Evolutionary conservation across 1,140 invertebrate genomes (phyloP).

Genomic region (Macrotrachela quadricornifera): DNA sequence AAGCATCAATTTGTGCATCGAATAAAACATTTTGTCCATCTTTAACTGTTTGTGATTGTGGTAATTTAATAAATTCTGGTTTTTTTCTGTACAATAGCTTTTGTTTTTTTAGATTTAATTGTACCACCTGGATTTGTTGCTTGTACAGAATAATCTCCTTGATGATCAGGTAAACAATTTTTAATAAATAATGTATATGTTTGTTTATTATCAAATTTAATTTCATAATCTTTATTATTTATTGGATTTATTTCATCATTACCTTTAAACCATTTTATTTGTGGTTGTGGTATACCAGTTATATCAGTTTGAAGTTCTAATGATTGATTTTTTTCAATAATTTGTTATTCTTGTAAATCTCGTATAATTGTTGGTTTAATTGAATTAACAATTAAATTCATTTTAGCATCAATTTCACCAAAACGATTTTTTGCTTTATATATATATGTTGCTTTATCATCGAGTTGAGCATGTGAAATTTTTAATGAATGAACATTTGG

Average conservation of each 20-base stretch:
- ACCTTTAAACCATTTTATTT: conserved; percentile 3
- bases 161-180: neutral
- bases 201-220: neutral
- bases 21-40: conserved; percentile 46
- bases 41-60: conserved; percentile 32
- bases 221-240: neutral
- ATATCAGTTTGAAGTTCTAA: neutral
- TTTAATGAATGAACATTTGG: conserved; percentile 2
- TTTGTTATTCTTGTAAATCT: neutral
- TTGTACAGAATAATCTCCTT: neutral
- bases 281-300: neutral
- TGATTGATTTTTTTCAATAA: conserved; percentile 20
- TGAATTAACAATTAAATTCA: no score
- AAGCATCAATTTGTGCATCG: conserved; percentile 49
- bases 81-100: no score
- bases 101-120: neutral
- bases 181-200: neutral
- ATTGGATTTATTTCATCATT: neutral
- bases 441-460: conserved; percentile 24
- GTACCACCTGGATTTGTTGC: conserved; percentile 2
- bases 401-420: conserved; percentile 23
- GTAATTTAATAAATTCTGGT: no score
- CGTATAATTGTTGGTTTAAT: neutral
- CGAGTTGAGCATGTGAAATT: neutral
- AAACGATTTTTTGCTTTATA: conserved; percentile 35